Evolutionary conservation across 2,113 vertebrate species (phyloP).

Genomic region (Geothlypis trichas): DNA sequence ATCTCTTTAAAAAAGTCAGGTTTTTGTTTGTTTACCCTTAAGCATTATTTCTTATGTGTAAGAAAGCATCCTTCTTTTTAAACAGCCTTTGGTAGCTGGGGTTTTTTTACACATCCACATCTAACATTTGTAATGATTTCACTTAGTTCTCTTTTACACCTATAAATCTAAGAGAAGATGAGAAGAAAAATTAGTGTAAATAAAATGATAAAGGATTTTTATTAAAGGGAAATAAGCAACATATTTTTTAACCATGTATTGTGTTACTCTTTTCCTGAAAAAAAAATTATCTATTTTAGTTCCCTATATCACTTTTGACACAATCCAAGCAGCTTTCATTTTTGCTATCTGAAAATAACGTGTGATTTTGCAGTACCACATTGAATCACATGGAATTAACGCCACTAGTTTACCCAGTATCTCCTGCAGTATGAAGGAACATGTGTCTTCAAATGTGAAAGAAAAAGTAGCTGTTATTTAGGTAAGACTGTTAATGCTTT

Average conservation of each 20-base stretch:
- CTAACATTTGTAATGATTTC: not conserved
- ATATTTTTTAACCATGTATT: not conserved
- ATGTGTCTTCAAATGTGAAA: not conserved
- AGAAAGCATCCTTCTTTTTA: not conserved
- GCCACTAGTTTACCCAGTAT: not conserved
- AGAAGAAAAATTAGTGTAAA: not conserved
- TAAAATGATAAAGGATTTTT: not conserved
- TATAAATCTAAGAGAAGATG: not conserved
- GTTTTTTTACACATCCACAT: not conserved
- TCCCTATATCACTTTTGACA: not conserved
- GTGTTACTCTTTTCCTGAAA: not conserved
- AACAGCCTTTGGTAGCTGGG: accelerated
- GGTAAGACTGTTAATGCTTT: not conserved
- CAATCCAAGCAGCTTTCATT: not conserved
- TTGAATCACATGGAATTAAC: not conserved
- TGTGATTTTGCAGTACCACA: not conserved
- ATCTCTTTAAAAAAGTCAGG: accelerated
- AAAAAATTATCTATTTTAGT: not conserved
- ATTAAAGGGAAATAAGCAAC: not conserved
- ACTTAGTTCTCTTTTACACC: not conserved
- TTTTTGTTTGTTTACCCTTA: accelerated
- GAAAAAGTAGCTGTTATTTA: not conserved
- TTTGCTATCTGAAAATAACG: not conserved
- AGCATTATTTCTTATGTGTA: not conserved
- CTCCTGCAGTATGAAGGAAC: not conserved